Conservation (phyloP, 2,797 vertebrate genomes). For the Eulemur mongoz region DNA sequence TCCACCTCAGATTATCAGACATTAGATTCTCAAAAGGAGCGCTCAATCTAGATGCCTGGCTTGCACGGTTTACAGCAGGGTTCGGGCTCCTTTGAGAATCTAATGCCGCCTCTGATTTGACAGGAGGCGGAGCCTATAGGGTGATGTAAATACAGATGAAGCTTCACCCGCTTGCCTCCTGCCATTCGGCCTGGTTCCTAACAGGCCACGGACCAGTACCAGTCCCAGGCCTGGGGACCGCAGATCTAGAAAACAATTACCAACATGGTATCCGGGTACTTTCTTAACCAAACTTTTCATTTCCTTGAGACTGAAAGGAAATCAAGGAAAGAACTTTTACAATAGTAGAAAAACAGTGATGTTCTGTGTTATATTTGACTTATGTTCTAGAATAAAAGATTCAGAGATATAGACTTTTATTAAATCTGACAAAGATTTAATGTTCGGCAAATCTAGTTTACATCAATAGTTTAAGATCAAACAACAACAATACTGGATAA, state of each 20-base stretch:
- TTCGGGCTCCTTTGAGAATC: no score
- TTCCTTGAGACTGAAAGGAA: neutral
- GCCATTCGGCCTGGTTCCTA: no score
- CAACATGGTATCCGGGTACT: neutral
- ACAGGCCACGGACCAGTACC: no score
- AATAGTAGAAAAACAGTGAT: neutral
- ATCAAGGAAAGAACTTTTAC: neutral
- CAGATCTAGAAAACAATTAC: neutral
- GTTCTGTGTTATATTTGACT: neutral
- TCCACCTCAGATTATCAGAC: no score
- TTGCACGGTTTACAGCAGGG: no score
- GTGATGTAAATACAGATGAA: no score
- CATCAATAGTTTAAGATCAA: neutral
- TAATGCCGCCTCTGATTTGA: no score
- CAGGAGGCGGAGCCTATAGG: no score
- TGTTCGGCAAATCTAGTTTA: neutral
- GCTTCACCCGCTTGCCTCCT: no score
- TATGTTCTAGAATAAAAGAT: neutral
- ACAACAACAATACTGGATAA: neutral
- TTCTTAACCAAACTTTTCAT: neutral
- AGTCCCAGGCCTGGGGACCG: no score
- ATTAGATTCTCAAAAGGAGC: no score
- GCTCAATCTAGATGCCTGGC: accelerated
- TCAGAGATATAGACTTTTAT: neutral
- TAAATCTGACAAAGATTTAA: neutral